Percentiles rank a stretch among this genome's conserved stretches.
These are phyloP conservation scores for Pammene fasciana DNA, from an alignment of 2,888 invertebrate species.

Conservation along the genomic window DNA sequence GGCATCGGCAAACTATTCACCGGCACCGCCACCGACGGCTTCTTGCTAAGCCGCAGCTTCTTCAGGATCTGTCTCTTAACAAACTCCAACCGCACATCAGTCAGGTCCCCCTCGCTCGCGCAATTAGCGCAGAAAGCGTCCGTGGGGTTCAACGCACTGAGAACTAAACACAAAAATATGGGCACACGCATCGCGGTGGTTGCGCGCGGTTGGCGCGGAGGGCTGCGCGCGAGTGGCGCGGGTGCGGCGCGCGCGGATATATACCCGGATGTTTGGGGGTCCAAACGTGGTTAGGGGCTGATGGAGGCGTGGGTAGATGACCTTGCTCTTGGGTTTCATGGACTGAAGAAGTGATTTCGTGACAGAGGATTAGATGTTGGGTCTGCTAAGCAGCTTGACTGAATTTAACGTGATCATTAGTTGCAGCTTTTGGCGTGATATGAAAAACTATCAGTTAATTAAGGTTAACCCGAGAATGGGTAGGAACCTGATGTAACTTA, in stretches of 20 bases:
- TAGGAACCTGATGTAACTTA: too few relatives aligned
- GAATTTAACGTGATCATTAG: too few relatives aligned
- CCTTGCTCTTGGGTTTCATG: constrained; percentile 11
- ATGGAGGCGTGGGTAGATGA: constrained; percentile 36
- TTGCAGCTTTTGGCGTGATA: too few relatives aligned
- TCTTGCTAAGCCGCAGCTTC: constrained; percentile 89
- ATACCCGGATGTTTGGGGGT: constrained; percentile 34
- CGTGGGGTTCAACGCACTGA: constrained; percentile 58
- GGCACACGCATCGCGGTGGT: constrained; percentile 58
- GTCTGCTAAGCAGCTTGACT: too few relatives aligned
- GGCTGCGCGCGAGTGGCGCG: constrained; percentile 59
- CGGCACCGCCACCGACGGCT: constrained; percentile 86
- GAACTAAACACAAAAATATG: constrained; percentile 64
- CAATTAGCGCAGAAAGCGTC: constrained; percentile 71
- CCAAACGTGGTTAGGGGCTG: constrained; percentile 27
- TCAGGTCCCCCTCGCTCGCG: constrained; percentile 80
- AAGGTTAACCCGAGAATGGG: too few relatives aligned
- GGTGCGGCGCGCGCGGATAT: constrained; percentile 15
- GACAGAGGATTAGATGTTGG: too few relatives aligned
- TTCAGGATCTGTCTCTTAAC: constrained; percentile 93
- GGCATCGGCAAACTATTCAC: constrained; percentile 88
- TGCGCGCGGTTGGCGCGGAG: constrained; percentile 50
- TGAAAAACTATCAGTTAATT: too few relatives aligned
- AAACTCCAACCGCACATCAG: constrained; percentile 89
- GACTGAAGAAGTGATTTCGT: too few relatives aligned